These are phyloP conservation scores for Cataglyphis altisquamis DNA, from an alignment of 2,888 invertebrate species.

Conservation along the genomic window DNA sequence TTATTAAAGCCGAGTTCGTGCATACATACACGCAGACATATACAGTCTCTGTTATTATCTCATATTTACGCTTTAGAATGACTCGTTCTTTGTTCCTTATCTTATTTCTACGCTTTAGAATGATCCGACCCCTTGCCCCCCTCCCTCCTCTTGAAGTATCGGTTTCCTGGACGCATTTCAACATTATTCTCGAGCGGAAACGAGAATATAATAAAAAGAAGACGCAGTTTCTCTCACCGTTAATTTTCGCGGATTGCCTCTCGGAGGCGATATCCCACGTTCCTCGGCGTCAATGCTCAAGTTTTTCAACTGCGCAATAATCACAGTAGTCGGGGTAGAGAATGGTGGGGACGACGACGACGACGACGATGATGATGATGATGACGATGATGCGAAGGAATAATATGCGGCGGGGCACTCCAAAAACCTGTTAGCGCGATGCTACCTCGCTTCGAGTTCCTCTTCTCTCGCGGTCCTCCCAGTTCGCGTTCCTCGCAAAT, in stretches of 20 bases:
- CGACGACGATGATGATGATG: slow-evolving; percentile 48
- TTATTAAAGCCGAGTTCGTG: background rate
- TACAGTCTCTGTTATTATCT: background rate
- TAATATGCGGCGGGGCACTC: slow-evolving; percentile 68
- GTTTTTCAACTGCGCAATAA: slow-evolving; percentile 83
- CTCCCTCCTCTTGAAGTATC: background rate
- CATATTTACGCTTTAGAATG: too few species aligned
- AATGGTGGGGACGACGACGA: slow-evolving; percentile 67
- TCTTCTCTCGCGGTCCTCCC: slow-evolving; percentile 74
- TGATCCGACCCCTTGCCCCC: background rate
- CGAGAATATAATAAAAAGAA: too few species aligned
- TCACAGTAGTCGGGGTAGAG: slow-evolving; percentile 75
- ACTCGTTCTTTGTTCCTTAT: background rate
- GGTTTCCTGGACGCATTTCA: background rate
- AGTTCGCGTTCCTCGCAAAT: slow-evolving; percentile 69
- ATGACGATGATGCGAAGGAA: slow-evolving; percentile 61
- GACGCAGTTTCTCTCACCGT: slow-evolving; percentile 40
- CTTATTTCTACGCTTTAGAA: background rate
- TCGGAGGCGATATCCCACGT: slow-evolving; percentile 61
- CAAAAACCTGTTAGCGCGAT: slow-evolving; percentile 70
- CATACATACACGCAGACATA: background rate
- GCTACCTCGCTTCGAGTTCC: slow-evolving; percentile 77
- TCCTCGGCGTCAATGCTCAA: slow-evolving; percentile 58
- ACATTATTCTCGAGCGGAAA: background rate
- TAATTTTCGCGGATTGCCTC: slow-evolving; percentile 56